phyloP scores from a whole-genome alignment of 2,888 invertebrate genomes.

The Idaea aversata region DNA sequence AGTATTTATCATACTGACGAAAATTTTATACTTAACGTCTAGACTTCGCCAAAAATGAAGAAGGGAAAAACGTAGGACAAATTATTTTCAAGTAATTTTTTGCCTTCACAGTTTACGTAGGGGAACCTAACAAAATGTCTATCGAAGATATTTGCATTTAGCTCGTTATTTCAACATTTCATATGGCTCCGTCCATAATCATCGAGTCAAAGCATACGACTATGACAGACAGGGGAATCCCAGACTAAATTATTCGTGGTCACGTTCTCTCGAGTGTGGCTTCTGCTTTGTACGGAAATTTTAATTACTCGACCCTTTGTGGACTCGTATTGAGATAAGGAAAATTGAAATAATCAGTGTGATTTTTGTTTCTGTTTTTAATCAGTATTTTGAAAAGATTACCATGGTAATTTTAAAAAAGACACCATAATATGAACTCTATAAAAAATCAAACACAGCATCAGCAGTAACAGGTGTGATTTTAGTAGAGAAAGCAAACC shows the following conservation, averaged over 20 bases:
- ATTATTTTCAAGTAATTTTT: neutral
- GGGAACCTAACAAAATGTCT: neutral
- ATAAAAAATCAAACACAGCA: too few relatives aligned
- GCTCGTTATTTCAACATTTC: slow-evolving; percentile 53
- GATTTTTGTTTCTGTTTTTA: slow-evolving; percentile 8
- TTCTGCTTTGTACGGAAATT: slow-evolving; percentile 70
- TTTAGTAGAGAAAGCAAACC: too few relatives aligned
- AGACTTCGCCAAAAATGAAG: too few relatives aligned
- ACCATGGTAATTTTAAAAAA: neutral
- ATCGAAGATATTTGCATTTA: slow-evolving; percentile 46
- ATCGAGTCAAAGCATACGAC: slow-evolving; percentile 50
- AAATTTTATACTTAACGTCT: too few relatives aligned
- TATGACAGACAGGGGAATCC: slow-evolving; percentile 61
- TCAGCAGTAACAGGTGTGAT: too few relatives aligned
- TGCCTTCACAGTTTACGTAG: neutral
- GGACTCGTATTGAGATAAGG: slow-evolving; percentile 16
- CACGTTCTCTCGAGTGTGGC: slow-evolving; percentile 63
- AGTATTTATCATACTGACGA: too few relatives aligned
- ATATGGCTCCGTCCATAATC: slow-evolving; percentile 46
- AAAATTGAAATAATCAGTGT: slow-evolving; percentile 33
- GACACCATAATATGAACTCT: neutral
- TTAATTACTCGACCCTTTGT: slow-evolving; percentile 53
- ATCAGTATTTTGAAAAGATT: neutral
- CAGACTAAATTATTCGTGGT: slow-evolving; percentile 69
- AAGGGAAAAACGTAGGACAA: too few relatives aligned